phyloP scores from a whole-genome alignment of 2,113 vertebrate genomes.

The Eupsittula cactorum region DNA sequence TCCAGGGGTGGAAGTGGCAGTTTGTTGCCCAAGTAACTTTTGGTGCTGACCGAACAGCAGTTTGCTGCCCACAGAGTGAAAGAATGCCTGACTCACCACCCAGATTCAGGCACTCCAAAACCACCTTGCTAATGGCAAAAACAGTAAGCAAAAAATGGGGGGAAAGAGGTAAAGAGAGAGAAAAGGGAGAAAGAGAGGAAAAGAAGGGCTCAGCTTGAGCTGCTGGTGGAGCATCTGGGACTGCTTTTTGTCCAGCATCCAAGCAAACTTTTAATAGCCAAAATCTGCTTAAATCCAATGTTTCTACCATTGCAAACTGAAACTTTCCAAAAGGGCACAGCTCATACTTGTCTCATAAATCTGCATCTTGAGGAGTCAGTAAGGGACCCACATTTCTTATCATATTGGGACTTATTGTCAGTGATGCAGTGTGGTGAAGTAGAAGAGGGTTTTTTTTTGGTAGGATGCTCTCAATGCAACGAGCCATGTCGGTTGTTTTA shows the following conservation, averaged over 20 bases:
- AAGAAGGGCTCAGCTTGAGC: not conserved
- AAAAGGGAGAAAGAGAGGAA: not conserved
- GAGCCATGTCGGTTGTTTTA: rapidly evolving
- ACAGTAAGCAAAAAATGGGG: not conserved
- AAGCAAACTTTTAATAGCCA: not conserved
- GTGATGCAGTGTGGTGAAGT: not conserved
- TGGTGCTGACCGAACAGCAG: not conserved
- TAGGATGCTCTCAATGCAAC: not conserved
- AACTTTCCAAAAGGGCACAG: not conserved
- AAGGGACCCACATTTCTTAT: not conserved
- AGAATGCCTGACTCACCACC: rapidly evolving
- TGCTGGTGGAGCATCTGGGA: not conserved
- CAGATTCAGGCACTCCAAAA: rapidly evolving
- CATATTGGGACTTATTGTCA: rapidly evolving
- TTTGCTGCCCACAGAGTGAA: not conserved
- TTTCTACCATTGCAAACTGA: not conserved
- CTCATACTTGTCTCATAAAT: rapidly evolving
- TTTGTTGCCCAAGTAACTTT: not conserved
- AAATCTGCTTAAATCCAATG: not conserved
- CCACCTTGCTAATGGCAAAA: not conserved
- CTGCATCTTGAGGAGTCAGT: rapidly evolving
- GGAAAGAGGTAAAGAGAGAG: too few relatives aligned
- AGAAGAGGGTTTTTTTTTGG: not conserved
- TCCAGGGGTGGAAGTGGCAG: not conserved
- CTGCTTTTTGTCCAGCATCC: rapidly evolving